Evolutionary conservation across 2,888 invertebrate species (phyloP).

Genomic region (Melolontha melolontha): DNA sequence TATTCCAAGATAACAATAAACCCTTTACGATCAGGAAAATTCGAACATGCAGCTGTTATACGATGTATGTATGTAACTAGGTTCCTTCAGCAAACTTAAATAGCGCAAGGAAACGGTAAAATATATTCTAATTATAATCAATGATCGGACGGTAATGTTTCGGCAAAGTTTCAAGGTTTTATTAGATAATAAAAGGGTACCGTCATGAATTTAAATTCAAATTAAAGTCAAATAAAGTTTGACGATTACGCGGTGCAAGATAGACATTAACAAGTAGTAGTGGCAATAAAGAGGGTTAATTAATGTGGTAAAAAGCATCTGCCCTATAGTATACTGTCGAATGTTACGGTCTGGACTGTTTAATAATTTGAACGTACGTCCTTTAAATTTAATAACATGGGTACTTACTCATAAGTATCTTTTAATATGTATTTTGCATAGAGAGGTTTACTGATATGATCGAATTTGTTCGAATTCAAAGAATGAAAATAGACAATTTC

Average conservation of each 20-base stretch:
- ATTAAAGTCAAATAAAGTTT: conserved; percentile 24
- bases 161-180: conserved; percentile 12
- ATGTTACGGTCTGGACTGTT: background rate
- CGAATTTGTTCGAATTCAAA: too few relatives aligned
- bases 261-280: conserved; percentile 3
- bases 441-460: too few relatives aligned
- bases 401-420: too few relatives aligned
- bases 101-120: background rate
- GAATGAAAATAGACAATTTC: too few relatives aligned
- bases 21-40: too few relatives aligned
- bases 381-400: background rate
- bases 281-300: conserved; percentile 4
- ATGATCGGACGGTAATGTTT: conserved; percentile 9
- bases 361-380: background rate
- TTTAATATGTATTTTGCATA: too few relatives aligned
- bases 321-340: background rate
- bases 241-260: conserved; percentile 5
- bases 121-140: conserved; percentile 6
- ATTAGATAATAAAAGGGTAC: conserved; percentile 19
- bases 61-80: too few relatives aligned
- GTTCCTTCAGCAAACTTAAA: conserved; percentile 1
- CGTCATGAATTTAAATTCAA: conserved; percentile 22
- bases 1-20: too few relatives aligned
- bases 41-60: too few relatives aligned
- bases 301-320: conserved; percentile 9